A percentile compares a stretch with the other conserved stretches of the same genome.
Conservation (phyloP, 1,140 invertebrate species). For the Anastrepha obliqua region DNA sequence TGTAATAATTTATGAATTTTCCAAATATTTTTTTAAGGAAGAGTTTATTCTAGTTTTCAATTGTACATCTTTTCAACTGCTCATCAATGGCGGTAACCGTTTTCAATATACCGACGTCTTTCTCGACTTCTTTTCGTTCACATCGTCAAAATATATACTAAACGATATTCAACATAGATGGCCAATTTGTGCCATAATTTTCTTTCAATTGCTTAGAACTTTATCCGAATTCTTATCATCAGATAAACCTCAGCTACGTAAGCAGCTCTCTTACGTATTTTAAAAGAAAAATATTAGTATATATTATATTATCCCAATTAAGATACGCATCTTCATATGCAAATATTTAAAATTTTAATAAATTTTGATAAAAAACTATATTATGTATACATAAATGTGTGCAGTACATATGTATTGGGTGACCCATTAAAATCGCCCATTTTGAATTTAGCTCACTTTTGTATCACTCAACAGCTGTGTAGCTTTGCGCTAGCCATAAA, state of each 20-base stretch:
- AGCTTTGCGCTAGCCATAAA: too few relatives aligned
- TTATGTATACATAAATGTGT: too few relatives aligned
- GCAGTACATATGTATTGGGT: too few relatives aligned
- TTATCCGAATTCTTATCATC: background rate
- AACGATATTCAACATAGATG: background rate
- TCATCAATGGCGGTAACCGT: background rate
- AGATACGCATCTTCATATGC: too few relatives aligned
- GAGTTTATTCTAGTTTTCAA: background rate
- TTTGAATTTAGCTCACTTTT: too few relatives aligned
- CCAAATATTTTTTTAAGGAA: background rate
- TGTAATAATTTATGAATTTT: background rate
- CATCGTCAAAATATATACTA: background rate
- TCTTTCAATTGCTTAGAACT: background rate
- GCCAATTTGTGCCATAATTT: background rate
- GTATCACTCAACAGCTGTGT: too few relatives aligned
- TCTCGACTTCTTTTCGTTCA: background rate
- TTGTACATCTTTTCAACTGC: background rate
- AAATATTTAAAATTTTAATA: too few relatives aligned
- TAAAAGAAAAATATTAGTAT: slow-evolving; percentile 21
- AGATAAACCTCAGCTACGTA: slow-evolving; percentile 16
- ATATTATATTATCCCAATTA: too few relatives aligned
- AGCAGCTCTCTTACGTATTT: slow-evolving; percentile 22
- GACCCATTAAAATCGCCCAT: too few relatives aligned
- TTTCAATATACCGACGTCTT: too few relatives aligned
- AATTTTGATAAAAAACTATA: too few relatives aligned